Base-by-base conservation (phyloP, 2,888 invertebrate genomes). In the Himalopsyche kuldschensis region DNA sequence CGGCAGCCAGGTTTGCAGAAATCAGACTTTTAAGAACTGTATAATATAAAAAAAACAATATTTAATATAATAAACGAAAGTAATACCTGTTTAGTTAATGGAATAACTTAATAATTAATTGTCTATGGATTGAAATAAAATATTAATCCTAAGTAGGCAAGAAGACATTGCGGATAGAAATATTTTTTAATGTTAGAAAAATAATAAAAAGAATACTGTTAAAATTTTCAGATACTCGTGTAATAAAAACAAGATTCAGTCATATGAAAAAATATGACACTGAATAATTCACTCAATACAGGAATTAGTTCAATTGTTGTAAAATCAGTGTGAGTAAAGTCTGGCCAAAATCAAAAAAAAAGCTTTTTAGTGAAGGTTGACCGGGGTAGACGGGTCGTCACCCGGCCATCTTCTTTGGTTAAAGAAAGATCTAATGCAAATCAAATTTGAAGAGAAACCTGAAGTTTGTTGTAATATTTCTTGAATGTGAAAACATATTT, bases 1-100 rank as follows among this genome's bases (percentile, higher is more conserved):
- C 89, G 81, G 90, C 90, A 69, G 86, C 86, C 11, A 84, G 81
- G 48, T 78, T 86, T 27, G 77, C 76, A 89, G 89, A 47, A 89
- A 89, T 84, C 88, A 88, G 84, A 89, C 88, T 79, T 88, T 87
- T 86, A 79, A 80, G 77, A 83, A 84, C 86, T 86, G 86, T 78
- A 80, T 81, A 81, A 81, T 81, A 79, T 69, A 69, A 69, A 69
- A 83, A 84, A 63, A 31, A 79, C 31, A 27, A 79, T 20, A 79
- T 8, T 31, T 31, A 79, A 55, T 27, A 48, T 78, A 41, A 48
- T 31, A 55, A n/a, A 55, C 20, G 4, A 20, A 76, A 63, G 46
- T 80, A 48, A 32, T 80, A 27, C 15, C 20, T 69, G 69, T 4
- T 69, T 4, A 69, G 20, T 30, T 2, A 69, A 69, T 27, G 6